Percentiles rank a stretch among this genome's conserved stretches.
phyloP scores from a whole-genome alignment of 2,113 vertebrate species.

The Limnothrissa miodon region DNA sequence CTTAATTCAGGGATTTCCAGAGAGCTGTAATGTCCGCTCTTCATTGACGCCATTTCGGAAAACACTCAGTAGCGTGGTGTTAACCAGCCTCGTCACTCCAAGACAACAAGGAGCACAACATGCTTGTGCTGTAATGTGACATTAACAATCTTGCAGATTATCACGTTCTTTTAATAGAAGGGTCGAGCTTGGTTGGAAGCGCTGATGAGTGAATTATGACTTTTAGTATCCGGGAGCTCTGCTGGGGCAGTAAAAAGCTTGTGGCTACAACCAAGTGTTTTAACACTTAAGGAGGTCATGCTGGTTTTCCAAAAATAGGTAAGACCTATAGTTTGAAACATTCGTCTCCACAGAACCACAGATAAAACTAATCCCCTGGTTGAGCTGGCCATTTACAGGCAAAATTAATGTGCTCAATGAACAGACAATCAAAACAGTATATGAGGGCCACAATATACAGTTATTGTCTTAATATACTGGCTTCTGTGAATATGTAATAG shows the following conservation, averaged over 20 bases:
- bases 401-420: conserved; percentile 7
- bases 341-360: conserved; percentile 20
- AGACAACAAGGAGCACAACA: not conserved
- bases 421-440: conserved; percentile 16
- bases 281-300: conserved; percentile 33
- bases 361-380: conserved; percentile 22
- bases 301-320: conserved; percentile 44
- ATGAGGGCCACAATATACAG: not conserved
- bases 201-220: conserved; percentile 27
- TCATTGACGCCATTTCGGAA: not conserved
- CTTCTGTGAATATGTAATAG: no score
- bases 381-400: conserved; percentile 18
- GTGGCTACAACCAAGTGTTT: conserved; percentile 26
- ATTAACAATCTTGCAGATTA: conserved; percentile 39
- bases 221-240: conserved; percentile 14
- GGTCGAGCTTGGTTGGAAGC: conserved; percentile 3
- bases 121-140: not conserved
- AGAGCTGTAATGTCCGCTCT: conserved; percentile 20
- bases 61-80: not conserved
- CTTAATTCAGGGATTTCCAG: conserved; percentile 10
- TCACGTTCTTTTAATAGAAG: not conserved
- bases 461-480: not conserved
- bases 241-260: conserved; percentile 16
- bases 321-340: conserved; percentile 21
- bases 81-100: not conserved